Base-by-base conservation (phyloP, 1,140 invertebrate genomes). In the Zaprionus vittiger region DNA sequence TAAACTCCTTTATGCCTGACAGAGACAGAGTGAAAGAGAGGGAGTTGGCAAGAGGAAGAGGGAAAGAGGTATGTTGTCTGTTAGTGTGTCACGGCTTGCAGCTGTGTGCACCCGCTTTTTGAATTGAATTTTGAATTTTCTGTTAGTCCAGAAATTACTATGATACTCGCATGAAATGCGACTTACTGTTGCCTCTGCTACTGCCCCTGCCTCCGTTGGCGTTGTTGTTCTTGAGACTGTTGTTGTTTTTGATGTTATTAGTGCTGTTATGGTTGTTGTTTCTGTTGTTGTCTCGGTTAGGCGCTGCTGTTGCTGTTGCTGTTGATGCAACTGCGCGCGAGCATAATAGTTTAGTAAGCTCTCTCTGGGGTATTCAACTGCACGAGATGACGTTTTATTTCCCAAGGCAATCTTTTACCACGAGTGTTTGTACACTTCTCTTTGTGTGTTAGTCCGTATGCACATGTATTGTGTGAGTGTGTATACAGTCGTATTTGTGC, bases 321-420 rank as follows among this genome's bases (percentile, higher is more conserved):
- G 55, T 31, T 77, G 65, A 63, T 49, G 62, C 63, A 38, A 59
- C 47, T 64, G 65, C 65, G 82, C 66, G 81, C 54, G 75, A 85
- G 85, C 77, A 90, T 90, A 90, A 90, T 90, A 90, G 85, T 90
- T 90, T 90, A 82, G 85, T 90, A 90, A 90, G 86, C 86, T 90
- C 86, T 83, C 85, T 86, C 86, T 73, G 75, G 85, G 85, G 85
- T 74, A 89, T 89, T 81, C 85, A 90, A 90, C 85, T 90, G 79
- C 84, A 72, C 66, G 73, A 66, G 78, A 82, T 81, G 83, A 82
- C 81, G 85, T 90, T 90, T 89, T 90, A 90, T 90, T 90, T 90
- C 85, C 85, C 82, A 77, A 83, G 82, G 89, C 81, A 90, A 87
- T 87, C 84, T 90, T 90, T 90, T 74, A 81, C 81, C 66, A 76